Conservation (phyloP, 2,113 vertebrate species). For the Pao palembangensis region DNA sequence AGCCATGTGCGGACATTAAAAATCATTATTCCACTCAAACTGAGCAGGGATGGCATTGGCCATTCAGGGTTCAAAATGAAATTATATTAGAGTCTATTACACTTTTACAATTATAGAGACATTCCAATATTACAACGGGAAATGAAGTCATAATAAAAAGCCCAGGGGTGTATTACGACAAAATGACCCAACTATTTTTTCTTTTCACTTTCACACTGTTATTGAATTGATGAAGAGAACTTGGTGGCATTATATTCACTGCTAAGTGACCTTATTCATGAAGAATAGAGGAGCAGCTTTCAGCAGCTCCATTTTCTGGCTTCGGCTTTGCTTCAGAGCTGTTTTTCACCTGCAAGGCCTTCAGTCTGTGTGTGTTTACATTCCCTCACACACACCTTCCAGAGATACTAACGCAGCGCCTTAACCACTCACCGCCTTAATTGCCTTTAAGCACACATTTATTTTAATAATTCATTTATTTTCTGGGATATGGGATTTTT, state of each 20-base stretch:
- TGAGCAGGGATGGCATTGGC: conserved; percentile 92
- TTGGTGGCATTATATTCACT: conserved; percentile 86
- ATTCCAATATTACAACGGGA: conserved; percentile 98
- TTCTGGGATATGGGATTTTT: conserved; percentile 57
- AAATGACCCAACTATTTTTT: conserved; percentile 96
- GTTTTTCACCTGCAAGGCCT: conserved; percentile 43
- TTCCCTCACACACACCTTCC: conserved; percentile 57
- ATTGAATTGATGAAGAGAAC: conserved; percentile 91
- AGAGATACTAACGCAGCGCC: conserved; percentile 62
- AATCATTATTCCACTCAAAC: conserved; percentile 99
- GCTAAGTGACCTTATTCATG: conserved; percentile 92
- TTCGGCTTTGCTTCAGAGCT: conserved; percentile 42
- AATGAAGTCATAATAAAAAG: conserved; percentile 99
- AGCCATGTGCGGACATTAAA: conserved; percentile 99
- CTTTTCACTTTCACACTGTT: conserved; percentile 85
- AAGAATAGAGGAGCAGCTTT: conserved; percentile 71
- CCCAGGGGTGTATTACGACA: conserved; percentile 99
- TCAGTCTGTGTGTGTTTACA: conserved; percentile 42
- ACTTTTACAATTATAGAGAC: conserved; percentile 99
- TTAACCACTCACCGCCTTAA: conserved; percentile 66
- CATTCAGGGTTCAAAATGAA: conserved; percentile 98
- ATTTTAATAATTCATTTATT: conserved; percentile 71
- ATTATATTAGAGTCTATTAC: conserved; percentile 99
- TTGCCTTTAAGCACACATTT: conserved; percentile 73
- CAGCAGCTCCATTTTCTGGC: conserved; percentile 52